phyloP scores from a whole-genome alignment of 2,888 invertebrate species.

The Temnothorax ravouxi region DNA sequence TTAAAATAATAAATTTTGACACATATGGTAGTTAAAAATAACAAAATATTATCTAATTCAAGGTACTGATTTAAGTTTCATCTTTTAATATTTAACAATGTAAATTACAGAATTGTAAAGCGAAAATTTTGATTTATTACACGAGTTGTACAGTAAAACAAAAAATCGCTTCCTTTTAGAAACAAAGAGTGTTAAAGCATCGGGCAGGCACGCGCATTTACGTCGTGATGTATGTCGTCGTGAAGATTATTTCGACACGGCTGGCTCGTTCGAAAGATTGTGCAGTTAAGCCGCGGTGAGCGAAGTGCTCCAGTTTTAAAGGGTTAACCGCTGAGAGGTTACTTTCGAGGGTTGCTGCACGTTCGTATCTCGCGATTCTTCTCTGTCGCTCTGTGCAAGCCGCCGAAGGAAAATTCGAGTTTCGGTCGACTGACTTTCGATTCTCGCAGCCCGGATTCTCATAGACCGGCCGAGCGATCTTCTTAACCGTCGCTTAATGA shows the following conservation, averaged over 20 bases:
- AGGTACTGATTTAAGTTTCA: too few species aligned
- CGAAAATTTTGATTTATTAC: not conserved
- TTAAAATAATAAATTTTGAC: too few species aligned
- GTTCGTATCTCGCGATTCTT: not conserved
- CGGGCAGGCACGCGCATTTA: slow-evolving; percentile 13
- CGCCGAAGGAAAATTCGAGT: slow-evolving; percentile 53
- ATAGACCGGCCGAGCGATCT: slow-evolving; percentile 47
- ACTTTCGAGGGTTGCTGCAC: slow-evolving; percentile 9
- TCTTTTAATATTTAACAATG: too few species aligned
- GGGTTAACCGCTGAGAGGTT: slow-evolving; percentile 33
- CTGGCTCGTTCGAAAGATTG: slow-evolving; percentile 44
- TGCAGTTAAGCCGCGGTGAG: slow-evolving; percentile 32
- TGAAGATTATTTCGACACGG: slow-evolving; percentile 49
- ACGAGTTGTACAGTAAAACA: not conserved
- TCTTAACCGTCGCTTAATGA: slow-evolving; percentile 56
- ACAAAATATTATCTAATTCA: too few species aligned
- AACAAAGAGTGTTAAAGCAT: slow-evolving; percentile 8
- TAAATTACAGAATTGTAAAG: not conserved
- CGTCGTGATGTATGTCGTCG: slow-evolving; percentile 43
- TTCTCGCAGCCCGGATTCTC: slow-evolving; percentile 55
- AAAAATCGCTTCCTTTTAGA: not conserved
- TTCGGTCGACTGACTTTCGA: slow-evolving; percentile 53
- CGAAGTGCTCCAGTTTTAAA: slow-evolving; percentile 50
- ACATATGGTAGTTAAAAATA: too few species aligned
- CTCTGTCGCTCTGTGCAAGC: slow-evolving; percentile 8